Conservation (phyloP, 2,888 invertebrate genomes). For the Brachyptera risi region DNA sequence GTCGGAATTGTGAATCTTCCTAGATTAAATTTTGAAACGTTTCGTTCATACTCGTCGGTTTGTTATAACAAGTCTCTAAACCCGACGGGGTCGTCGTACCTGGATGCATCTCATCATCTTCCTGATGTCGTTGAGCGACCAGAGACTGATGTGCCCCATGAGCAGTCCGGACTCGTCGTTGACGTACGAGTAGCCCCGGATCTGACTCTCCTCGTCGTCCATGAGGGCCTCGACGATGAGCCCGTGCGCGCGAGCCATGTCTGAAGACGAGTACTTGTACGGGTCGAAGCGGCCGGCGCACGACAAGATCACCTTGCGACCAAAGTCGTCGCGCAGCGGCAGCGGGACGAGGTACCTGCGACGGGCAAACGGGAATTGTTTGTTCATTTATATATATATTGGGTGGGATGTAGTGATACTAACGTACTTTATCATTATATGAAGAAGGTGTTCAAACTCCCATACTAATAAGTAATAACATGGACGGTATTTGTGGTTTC, state of each 20-base stretch:
- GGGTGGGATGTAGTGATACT: too few relatives aligned
- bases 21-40: too few relatives aligned
- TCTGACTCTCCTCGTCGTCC: constrained; percentile 80
- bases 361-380: too few relatives aligned
- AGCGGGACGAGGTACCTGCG: constrained; percentile 46
- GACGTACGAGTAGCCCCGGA: constrained; percentile 78
- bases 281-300: constrained; percentile 71
- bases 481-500: too few relatives aligned
- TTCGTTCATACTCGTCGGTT: too few relatives aligned
- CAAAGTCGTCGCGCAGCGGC: constrained; percentile 65
- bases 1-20: too few relatives aligned
- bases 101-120: constrained; percentile 75
- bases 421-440: too few relatives aligned
- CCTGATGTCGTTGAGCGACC: constrained; percentile 74
- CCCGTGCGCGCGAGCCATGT: constrained; percentile 82
- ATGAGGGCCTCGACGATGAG: constrained; percentile 78
- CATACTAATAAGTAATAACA: too few relatives aligned
- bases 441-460: too few relatives aligned
- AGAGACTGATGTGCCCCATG: constrained; percentile 77
- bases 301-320: constrained; percentile 73
- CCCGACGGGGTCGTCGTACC: constrained; percentile 49
- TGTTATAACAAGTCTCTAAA: too few relatives aligned
- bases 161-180: constrained; percentile 79
- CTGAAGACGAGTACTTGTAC: constrained; percentile 68
- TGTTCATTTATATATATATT: too few relatives aligned